Evolutionary conservation across 92 coral and sea anemone genomes (phyloP).

Genomic region (Epizoanthus rinbou): DNA sequence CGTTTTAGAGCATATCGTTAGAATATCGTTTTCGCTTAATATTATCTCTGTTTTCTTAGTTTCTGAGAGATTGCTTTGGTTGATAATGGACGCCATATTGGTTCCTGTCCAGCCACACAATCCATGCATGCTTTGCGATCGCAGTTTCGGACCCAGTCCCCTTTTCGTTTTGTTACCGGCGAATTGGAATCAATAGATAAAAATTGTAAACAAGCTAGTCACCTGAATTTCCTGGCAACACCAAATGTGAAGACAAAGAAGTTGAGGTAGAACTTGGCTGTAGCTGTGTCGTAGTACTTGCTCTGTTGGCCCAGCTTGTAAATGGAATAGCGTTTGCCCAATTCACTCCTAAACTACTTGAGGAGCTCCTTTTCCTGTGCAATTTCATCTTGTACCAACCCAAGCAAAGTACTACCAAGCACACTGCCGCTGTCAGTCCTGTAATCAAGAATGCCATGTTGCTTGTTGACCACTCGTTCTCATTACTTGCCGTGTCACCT

Average conservation of each 20-base stretch:
- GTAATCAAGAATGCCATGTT: not conserved
- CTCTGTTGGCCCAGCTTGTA: conserved; percentile 1
- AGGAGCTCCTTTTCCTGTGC: conserved; percentile 5
- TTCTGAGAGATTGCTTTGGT: no score
- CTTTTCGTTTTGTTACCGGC: no score
- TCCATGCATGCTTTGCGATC: no score
- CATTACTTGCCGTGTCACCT: not conserved
- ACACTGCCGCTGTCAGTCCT: conserved; percentile 1
- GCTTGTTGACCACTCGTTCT: not conserved
- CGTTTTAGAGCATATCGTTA: no score
- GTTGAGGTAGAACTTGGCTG: not conserved
- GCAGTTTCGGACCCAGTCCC: no score
- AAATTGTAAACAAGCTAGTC: not conserved
- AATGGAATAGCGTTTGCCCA: conserved; percentile 35
- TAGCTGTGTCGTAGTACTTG: not conserved
- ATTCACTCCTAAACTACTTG: not conserved
- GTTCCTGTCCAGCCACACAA: no score
- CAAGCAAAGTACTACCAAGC: not conserved
- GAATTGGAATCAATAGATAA: not conserved
- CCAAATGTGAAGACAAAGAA: not conserved
- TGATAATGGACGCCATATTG: no score
- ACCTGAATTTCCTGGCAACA: not conserved
- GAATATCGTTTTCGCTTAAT: no score
- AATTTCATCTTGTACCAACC: not conserved
- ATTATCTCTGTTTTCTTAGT: no score